Evolutionary conservation across 2,113 vertebrate genomes (phyloP).

Genomic region (Oryzias curvinotus): DNA sequence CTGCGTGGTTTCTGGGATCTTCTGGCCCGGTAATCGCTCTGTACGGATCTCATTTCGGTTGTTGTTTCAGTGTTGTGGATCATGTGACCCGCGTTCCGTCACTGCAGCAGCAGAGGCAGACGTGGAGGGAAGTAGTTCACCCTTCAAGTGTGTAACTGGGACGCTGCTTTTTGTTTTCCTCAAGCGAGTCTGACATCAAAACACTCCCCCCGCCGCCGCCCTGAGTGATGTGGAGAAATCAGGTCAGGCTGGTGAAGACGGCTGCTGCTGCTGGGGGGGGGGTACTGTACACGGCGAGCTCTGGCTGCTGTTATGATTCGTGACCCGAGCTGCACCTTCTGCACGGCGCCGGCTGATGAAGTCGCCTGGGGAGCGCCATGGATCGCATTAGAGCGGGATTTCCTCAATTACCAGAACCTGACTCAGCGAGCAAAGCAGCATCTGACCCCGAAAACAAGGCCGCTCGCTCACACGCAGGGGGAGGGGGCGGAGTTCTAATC

Average conservation of each 20-base stretch:
- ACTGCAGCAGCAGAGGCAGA: background rate
- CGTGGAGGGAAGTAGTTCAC: background rate
- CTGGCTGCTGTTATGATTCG: constrained; percentile 30
- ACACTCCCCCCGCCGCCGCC: constrained; percentile 18
- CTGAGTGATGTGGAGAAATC: constrained; percentile 55
- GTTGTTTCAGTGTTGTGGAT: background rate
- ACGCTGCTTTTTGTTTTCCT: constrained; percentile 36
- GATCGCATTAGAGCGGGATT: constrained; percentile 22
- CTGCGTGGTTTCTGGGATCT: too few species aligned
- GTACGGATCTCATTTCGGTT: background rate
- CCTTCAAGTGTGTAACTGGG: constrained; percentile 17
- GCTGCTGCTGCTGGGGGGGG: constrained; percentile 15
- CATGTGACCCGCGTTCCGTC: background rate
- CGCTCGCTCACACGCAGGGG: background rate
- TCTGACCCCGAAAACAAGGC: background rate
- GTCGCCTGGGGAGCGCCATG: constrained; percentile 7
- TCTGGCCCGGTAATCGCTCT: too few species aligned
- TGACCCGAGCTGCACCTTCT: background rate
- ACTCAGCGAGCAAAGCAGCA: background rate
- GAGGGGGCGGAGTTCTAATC: too few species aligned
- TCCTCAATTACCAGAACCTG: constrained; percentile 17
- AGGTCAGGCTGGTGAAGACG: constrained; percentile 55
- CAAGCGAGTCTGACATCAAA: constrained; percentile 24
- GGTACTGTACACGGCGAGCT: constrained; percentile 5
- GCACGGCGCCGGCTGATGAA: constrained; percentile 43